Evolutionary conservation across 2,113 vertebrate species (phyloP).

Genomic region (Xiphorhynchus elegans): DNA sequence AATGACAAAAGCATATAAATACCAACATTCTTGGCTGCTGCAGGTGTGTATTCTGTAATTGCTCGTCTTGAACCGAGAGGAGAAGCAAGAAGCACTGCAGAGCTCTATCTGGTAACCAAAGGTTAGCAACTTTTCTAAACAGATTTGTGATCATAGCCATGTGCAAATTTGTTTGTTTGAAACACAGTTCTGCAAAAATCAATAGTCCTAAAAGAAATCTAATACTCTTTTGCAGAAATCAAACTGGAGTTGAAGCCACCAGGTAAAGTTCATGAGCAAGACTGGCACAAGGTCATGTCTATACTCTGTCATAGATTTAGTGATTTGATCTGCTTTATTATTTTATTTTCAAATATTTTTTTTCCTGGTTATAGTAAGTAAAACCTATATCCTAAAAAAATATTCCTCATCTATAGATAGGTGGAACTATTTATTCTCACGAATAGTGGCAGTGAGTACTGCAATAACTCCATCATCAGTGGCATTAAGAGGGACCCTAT

Average conservation of each 20-base stretch:
- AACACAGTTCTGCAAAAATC: background rate
- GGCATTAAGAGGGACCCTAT: background rate
- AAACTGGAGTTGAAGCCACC: slow-evolving; percentile 85
- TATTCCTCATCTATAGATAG: background rate
- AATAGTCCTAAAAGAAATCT: slow-evolving; percentile 42
- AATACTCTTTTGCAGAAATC: slow-evolving; percentile 82
- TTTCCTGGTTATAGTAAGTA: background rate
- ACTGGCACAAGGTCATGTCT: background rate
- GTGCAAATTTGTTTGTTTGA: background rate
- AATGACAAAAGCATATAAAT: background rate
- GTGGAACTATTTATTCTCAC: background rate
- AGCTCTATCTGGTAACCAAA: slow-evolving; percentile 91
- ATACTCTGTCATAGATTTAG: background rate
- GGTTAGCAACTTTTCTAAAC: slow-evolving; percentile 70
- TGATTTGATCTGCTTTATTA: background rate
- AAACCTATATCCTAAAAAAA: background rate
- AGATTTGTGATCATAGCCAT: background rate
- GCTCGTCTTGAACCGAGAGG: slow-evolving; percentile 90
- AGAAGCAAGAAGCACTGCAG: slow-evolving; percentile 90
- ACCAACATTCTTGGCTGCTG: slow-evolving; percentile 37
- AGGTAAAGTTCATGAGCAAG: slow-evolving; percentile 77
- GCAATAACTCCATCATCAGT: background rate
- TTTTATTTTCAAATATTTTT: background rate
- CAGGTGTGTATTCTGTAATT: slow-evolving; percentile 98
- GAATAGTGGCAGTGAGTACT: background rate